Percentiles rank a stretch among this genome's conserved stretches.
These are phyloP conservation scores for Garra rufa DNA, from an alignment of 2,113 vertebrate species.

Conservation along the genomic window DNA sequence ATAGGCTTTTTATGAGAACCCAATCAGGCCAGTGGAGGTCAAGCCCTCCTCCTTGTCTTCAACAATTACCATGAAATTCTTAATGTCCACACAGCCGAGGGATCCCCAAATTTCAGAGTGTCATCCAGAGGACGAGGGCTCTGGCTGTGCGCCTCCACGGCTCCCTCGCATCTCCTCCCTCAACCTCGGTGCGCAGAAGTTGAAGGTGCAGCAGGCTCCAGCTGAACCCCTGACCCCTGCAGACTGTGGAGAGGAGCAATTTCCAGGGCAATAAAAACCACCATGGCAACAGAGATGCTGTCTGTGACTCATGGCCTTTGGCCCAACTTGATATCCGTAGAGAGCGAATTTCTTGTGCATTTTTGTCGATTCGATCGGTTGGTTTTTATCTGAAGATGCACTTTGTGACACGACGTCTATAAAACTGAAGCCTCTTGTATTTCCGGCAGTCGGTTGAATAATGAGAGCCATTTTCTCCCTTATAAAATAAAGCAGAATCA, in stretches of 20 bases:
- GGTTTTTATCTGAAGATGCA: background rate
- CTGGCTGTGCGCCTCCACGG: conserved; percentile 56
- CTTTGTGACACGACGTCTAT: background rate
- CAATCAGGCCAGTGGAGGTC: conserved; percentile 72
- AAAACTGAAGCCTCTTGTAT: background rate
- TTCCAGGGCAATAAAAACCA: conserved; percentile 76
- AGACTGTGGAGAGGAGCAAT: conserved; percentile 70
- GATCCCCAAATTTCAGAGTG: conserved; percentile 64
- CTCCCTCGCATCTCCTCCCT: conserved; percentile 42
- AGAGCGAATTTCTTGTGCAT: background rate
- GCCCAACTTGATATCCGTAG: background rate
- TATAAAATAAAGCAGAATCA: conserved; percentile 77
- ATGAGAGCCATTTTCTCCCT: conserved; percentile 68
- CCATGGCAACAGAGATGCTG: conserved; percentile 59
- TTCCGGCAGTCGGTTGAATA: conserved; percentile 56
- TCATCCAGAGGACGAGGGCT: conserved; percentile 75
- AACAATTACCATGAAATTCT: conserved; percentile 80
- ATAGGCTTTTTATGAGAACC: conserved; percentile 72
- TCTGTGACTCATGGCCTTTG: conserved; percentile 31
- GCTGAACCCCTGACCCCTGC: conserved; percentile 75
- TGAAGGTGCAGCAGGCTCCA: conserved; percentile 52
- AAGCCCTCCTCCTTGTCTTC: conserved; percentile 68
- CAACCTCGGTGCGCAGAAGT: conserved; percentile 41
- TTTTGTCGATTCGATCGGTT: background rate
- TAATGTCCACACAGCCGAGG: conserved; percentile 71